phyloP scores from a whole-genome alignment of 2,113 vertebrate genomes.

The Petaurus breviceps region DNA sequence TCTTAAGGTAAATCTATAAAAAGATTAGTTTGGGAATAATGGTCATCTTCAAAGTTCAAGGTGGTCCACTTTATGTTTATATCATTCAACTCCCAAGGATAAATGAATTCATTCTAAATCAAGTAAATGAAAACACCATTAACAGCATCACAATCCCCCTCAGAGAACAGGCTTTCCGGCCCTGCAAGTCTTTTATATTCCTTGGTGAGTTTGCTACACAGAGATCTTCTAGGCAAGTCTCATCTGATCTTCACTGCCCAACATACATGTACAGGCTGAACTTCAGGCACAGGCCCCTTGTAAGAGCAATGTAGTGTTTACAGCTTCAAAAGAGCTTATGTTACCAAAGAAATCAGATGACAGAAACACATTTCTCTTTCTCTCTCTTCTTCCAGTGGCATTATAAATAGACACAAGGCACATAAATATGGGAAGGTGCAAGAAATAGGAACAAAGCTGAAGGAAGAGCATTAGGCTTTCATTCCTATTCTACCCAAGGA shows the following conservation, averaged over 20 bases:
- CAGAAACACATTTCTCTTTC: conserved; percentile 81
- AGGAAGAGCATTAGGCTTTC: conserved; percentile 86
- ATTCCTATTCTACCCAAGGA: conserved; percentile 86
- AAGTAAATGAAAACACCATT: conserved; percentile 62
- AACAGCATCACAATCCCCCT: conserved; percentile 19
- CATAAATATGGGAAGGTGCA: conserved; percentile 95
- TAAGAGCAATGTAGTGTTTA: conserved; percentile 85
- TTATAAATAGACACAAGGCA: conserved; percentile 97
- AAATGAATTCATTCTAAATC: conserved; percentile 37
- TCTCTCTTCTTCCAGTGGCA: conserved; percentile 87
- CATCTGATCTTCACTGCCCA: conserved; percentile 72
- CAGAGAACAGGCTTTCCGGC: conserved; percentile 15
- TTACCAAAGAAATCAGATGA: conserved; percentile 86
- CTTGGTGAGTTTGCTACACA: conserved; percentile 73
- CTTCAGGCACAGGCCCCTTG: conserved; percentile 73
- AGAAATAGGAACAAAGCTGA: conserved; percentile 88
- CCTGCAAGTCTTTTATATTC: conserved; percentile 8
- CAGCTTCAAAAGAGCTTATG: conserved; percentile 84
- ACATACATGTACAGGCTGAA: conserved; percentile 60
- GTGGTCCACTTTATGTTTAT: background rate
- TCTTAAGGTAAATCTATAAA: conserved; percentile 63
- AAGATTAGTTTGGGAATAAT: conserved; percentile 51
- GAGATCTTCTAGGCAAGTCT: conserved; percentile 66
- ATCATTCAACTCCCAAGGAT: conserved; percentile 37
- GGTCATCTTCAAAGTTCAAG: conserved; percentile 2